Conservation (phyloP, 2,113 vertebrate genomes). For the Cepphus grylle region DNA sequence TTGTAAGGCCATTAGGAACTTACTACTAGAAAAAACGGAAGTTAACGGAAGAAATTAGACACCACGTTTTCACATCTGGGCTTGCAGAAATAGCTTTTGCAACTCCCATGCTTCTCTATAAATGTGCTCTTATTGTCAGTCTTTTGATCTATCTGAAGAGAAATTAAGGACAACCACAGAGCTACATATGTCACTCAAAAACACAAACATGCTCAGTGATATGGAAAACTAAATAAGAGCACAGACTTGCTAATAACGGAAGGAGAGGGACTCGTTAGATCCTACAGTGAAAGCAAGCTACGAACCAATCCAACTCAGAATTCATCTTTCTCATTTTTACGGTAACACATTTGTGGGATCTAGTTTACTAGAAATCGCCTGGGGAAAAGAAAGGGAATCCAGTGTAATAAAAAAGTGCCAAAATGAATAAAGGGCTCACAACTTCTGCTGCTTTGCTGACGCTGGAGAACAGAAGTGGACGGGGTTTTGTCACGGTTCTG, state of each 20-base stretch:
- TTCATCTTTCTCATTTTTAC: background rate
- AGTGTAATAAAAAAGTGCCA: background rate
- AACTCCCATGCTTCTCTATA: background rate
- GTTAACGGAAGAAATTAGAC: background rate
- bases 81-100: background rate
- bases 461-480: background rate
- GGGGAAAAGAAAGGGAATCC: background rate
- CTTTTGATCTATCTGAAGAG: background rate
- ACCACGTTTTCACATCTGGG: background rate
- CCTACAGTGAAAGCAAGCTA: background rate
- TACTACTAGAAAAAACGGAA: background rate
- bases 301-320: background rate
- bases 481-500: background rate
- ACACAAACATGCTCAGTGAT: background rate
- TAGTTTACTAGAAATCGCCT: background rate
- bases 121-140: background rate
- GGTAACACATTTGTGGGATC: background rate
- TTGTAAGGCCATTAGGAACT: background rate
- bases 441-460: background rate
- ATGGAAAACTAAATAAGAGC: background rate
- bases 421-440: background rate
- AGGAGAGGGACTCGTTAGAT: background rate
- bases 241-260: background rate
- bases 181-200: background rate
- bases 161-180: background rate